Base-by-base conservation (phyloP, 1,140 invertebrate genomes). In the Aleiodes sp. region DNA sequence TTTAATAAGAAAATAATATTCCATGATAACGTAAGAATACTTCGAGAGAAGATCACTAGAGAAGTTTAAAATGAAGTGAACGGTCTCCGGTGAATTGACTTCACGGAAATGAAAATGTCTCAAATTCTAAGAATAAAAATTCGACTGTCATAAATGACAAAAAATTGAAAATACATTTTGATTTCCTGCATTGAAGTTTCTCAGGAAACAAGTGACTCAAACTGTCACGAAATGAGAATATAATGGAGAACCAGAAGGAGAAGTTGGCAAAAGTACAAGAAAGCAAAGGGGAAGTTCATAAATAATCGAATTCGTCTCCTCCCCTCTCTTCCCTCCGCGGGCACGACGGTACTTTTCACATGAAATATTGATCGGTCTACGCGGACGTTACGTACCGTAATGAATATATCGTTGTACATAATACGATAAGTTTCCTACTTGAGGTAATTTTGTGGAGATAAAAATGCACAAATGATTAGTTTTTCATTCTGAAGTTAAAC, bases 281-380 rank as follows among this genome's bases (percentile, higher is more conserved):
- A 82, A 83, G 82, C 79, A 78, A 79, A 76, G 76, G 78, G 70
- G 65, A 43, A 81, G 77, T 80, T 86, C 81, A 86, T 86, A 86
- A 86, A 86, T 86, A 86, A 86, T 86, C 84, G 81, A 86, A 84
- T 79, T 31, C 26, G n/a, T n/a, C 80, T 24, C 46, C 46, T 21
- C 31, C 31, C 31, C 31, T 10, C 31, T 10, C 31, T 35, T 10
- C 31, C 31, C 31, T 10, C 76, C 64, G 33, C 37, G 77, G 77
- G 78, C 78, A 80, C 80, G 77, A 75, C 78, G 79, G 82, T 80
- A 79, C 81, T 85, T 86, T 85, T 83, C 78, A 76, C 82, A 82
- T 86, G 80, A 84, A 86, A 86, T 78, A 86, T 86, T 84, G 82
- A 86, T 85, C 82, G 80, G 63, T 74, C 75, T 67, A 74, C 66